phyloP scores from a whole-genome alignment of 2,888 invertebrate species.

The Erebia palarica region DNA sequence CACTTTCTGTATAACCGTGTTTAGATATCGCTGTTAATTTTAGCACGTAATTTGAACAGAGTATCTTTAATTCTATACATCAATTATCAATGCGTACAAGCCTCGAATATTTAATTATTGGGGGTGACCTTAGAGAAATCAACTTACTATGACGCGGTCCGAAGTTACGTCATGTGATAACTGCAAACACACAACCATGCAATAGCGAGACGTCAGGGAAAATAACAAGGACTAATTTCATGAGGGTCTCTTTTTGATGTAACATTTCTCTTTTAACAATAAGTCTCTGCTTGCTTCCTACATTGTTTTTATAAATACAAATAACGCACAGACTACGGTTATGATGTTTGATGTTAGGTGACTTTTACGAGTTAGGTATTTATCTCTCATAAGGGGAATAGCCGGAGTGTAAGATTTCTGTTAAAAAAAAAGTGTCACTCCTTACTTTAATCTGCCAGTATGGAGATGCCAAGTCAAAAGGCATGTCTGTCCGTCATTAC shows the following conservation, averaged over 20 bases:
- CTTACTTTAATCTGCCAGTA: too few species aligned
- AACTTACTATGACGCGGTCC: constrained; percentile 14
- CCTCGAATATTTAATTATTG: constrained; percentile 20
- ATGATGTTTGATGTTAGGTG: not conserved
- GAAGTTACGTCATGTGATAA: constrained; percentile 1
- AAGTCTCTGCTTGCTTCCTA: constrained; percentile 9
- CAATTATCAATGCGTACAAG: constrained; percentile 13
- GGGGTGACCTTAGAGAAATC: constrained; percentile 17
- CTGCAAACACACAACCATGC: constrained; percentile 15
- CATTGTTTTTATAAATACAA: not conserved
- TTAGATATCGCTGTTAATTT: too few species aligned
- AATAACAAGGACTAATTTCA: not conserved
- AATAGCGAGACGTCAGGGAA: constrained; percentile 1
- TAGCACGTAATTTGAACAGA: too few species aligned
- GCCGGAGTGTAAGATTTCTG: not conserved
- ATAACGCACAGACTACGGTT: not conserved
- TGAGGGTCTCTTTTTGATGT: not conserved
- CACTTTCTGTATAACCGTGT: not conserved
- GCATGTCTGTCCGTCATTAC: too few species aligned
- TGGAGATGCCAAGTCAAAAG: too few species aligned
- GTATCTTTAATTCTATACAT: not conserved
- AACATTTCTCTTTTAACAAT: constrained; percentile 11
- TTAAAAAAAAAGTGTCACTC: too few species aligned
- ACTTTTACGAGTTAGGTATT: not conserved
- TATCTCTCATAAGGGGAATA: not conserved